Evolutionary conservation across 2,888 invertebrate species (phyloP), one percentile per base, ranked within the genome.

Genomic region (Lasioglossum morio): DNA sequence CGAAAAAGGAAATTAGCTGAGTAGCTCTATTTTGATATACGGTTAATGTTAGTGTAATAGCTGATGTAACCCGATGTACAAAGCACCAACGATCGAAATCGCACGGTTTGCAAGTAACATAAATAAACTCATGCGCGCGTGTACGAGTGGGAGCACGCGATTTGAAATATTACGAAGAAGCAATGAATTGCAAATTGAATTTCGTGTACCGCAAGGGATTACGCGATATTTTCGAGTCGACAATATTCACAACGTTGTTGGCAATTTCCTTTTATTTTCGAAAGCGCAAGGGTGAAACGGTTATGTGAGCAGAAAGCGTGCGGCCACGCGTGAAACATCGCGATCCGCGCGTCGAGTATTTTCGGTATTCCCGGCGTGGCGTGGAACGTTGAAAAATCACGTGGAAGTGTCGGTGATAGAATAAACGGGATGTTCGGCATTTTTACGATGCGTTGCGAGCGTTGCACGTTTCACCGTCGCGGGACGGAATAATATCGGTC

Each of bases 161-260:
- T 37, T 37, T 23, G 37, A 69, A 23, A 40, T 37, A 69, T 69
- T 69, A 40, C 37, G 23, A 37, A 69, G 23, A 37, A n/a, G 69
- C 34, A 69, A 69, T 69, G 37, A 40, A 69, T 69, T 69, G 37
- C 69, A 69, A 40, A 69, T 69, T 37, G 69, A 40, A 40, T 69
- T 69, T 23, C 69, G 99, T 99, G 37, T 3, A 37, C 37, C 34
- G 23, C 69, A n/a, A 37, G 23, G 69, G 37, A 69, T 69, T 69
- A 69, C 69, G 34, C 23, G 69, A 69, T 69, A 69, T 69, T 69
- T 66, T 69, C 34, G 69, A 69, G 34, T 69, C 69, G 34, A 69
- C 69, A 69, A 40, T 69, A 69, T 69, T 69, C 69, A 69, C 40
- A 69, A 40, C 69, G 37, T 69, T 69, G n/a, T 69, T 69, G 37